Percentiles rank a stretch among this genome's conserved stretches.
Conservation (phyloP, 2,888 invertebrate species). For the Himalopsyche kuldschensis region DNA sequence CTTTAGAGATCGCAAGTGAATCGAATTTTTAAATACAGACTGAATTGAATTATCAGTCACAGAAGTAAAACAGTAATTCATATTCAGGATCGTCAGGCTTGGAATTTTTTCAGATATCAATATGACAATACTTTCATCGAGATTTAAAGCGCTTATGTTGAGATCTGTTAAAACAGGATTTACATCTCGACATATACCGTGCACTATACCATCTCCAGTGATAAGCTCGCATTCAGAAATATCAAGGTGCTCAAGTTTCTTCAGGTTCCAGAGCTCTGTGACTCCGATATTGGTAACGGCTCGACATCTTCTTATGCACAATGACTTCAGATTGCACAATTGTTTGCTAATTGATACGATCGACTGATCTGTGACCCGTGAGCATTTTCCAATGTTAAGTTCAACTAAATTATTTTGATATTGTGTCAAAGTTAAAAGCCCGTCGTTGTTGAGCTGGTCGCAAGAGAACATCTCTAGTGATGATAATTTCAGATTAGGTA, state of each 20-base stretch:
- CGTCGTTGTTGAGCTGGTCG: conserved; percentile 65
- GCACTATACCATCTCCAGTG: conserved; percentile 62
- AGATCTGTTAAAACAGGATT: conserved; percentile 58
- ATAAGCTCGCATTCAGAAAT: conserved; percentile 70
- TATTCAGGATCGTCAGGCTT: conserved; percentile 62
- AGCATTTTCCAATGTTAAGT: conserved; percentile 67
- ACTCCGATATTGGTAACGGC: conserved; percentile 67
- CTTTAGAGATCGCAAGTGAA: conserved; percentile 61
- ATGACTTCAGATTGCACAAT: conserved; percentile 59
- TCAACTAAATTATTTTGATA: conserved; percentile 60
- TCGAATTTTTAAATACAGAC: conserved; percentile 66
- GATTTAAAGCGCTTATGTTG: conserved; percentile 61
- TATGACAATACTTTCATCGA: conserved; percentile 65
- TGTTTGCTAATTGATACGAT: conserved; percentile 62
- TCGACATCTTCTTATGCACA: conserved; percentile 67
- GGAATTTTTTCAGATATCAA: conserved; percentile 62
- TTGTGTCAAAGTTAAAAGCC: conserved; percentile 58
- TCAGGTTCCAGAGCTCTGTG: conserved; percentile 57
- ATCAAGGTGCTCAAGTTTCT: conserved; percentile 61
- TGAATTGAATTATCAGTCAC: conserved; percentile 71
- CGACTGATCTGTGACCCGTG: conserved; percentile 67
- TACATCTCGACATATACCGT: conserved; percentile 59
- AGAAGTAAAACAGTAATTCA: conserved; percentile 71
- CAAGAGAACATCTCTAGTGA: conserved; percentile 60
- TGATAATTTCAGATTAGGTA: conserved; percentile 57